Conservation (phyloP, 1,140 invertebrate genomes). For the Charaxes varanes region DNA sequence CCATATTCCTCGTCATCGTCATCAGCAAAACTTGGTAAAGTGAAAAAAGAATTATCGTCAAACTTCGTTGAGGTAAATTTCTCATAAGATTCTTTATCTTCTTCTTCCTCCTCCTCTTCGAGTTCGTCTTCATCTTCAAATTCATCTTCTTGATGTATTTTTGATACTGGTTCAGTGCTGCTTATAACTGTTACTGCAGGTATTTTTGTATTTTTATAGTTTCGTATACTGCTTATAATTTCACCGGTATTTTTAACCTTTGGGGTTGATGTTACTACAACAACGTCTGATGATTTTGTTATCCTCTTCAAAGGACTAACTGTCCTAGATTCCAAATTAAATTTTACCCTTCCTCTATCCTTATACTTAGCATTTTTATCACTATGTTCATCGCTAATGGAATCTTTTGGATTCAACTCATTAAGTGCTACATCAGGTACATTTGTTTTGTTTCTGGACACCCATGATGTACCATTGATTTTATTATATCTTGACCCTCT, state of each 20-base stretch:
- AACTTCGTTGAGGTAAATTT: slow-evolving; percentile 49
- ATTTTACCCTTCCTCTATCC: slow-evolving; percentile 58
- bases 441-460: slow-evolving; percentile 33
- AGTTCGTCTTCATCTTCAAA: slow-evolving; percentile 36
- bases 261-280: slow-evolving; percentile 54
- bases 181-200: slow-evolving; percentile 29
- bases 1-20: slow-evolving; percentile 37
- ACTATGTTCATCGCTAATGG: slow-evolving; percentile 50
- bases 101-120: slow-evolving; percentile 43
- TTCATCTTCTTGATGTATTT: slow-evolving; percentile 14
- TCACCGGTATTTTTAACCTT: slow-evolving; percentile 52
- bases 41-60: slow-evolving; percentile 48
- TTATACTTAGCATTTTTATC: slow-evolving; percentile 67
- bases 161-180: slow-evolving; percentile 21
- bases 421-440: slow-evolving; percentile 49
- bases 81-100: slow-evolving; percentile 39
- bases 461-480: slow-evolving; percentile 36
- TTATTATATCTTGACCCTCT: slow-evolving; percentile 32
- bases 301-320: slow-evolving; percentile 36
- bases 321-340: slow-evolving; percentile 41
- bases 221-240: slow-evolving; percentile 53
- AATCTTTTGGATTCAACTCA: slow-evolving; percentile 55
- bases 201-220: slow-evolving; percentile 51
- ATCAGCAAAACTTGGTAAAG: slow-evolving; percentile 45
- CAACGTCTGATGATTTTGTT: slow-evolving; percentile 35